Conservation (phyloP, 2,113 vertebrate species). For the Numenius arquata region DNA sequence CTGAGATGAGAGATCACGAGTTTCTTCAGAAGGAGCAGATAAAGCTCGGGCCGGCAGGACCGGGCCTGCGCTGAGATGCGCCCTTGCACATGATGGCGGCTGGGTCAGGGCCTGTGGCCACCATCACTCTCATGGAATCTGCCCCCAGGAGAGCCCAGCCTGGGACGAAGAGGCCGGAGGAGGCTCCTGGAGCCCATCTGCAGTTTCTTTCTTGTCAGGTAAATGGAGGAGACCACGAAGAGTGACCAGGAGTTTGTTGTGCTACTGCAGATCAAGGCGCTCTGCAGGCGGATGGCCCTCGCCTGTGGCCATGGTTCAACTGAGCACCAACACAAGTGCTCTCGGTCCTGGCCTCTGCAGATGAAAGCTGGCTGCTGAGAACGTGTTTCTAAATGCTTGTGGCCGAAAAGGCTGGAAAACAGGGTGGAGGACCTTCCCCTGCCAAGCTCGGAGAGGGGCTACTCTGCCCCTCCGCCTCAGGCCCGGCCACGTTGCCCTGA, state of each 20-base stretch:
- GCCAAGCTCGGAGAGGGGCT: neutral
- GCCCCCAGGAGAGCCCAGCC: neutral
- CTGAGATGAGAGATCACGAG: neutral
- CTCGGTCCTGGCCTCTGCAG: accelerated
- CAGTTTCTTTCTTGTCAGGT: neutral
- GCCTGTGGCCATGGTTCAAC: neutral
- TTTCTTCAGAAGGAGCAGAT: neutral
- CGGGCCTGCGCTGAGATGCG: accelerated
- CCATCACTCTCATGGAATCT: accelerated
- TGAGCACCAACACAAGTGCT: accelerated
- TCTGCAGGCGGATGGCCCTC: accelerated
- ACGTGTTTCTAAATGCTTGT: accelerated
- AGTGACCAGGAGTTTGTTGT: neutral
- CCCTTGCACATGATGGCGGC: accelerated
- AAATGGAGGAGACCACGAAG: neutral
- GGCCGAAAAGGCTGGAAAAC: too few species aligned
- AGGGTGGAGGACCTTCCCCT: accelerated
- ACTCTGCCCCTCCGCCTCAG: neutral
- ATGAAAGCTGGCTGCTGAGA: accelerated
- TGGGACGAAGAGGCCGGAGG: too few species aligned
- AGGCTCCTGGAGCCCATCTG: neutral
- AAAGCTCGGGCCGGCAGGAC: neutral
- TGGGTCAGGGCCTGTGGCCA: accelerated
- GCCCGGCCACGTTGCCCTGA: accelerated
- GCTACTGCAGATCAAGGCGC: neutral